Percentiles rank a stretch among this genome's conserved stretches.
Evolutionary conservation across 1,140 invertebrate genomes (phyloP).

Genomic region (Bicyclus anynana): DNA sequence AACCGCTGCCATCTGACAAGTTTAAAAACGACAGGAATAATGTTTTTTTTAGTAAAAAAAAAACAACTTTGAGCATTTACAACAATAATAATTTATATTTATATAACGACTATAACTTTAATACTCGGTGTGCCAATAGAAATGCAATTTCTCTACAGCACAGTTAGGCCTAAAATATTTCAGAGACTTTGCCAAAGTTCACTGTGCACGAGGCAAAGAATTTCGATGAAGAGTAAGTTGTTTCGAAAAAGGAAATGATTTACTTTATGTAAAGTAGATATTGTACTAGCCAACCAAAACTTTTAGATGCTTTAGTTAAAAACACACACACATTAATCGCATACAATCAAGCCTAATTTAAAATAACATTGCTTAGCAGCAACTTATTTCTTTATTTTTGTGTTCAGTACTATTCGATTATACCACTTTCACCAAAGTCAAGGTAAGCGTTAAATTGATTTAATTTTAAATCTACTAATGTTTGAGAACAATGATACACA

Average conservation of each 20-base stretch:
- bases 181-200: neutral
- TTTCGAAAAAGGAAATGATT: neutral
- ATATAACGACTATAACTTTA: neutral
- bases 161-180: neutral
- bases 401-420: too few species aligned
- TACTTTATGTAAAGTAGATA: neutral
- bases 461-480: too few species aligned
- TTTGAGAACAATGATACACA: too few species aligned
- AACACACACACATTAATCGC: too few species aligned
- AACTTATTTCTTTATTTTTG: too few species aligned
- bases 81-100: neutral
- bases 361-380: too few species aligned
- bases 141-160: neutral
- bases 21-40: neutral
- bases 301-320: neutral
- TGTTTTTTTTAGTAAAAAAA: neutral
- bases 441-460: too few species aligned
- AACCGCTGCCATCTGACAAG: neutral
- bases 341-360: too few species aligned
- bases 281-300: neutral
- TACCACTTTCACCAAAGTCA: too few species aligned
- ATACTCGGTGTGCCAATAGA: neutral
- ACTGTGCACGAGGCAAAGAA: neutral
- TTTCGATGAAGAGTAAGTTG: neutral
- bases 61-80: constrained; percentile 3